Conservation (phyloP, 2,113 vertebrate genomes). For the Embiotoca jacksoni region DNA sequence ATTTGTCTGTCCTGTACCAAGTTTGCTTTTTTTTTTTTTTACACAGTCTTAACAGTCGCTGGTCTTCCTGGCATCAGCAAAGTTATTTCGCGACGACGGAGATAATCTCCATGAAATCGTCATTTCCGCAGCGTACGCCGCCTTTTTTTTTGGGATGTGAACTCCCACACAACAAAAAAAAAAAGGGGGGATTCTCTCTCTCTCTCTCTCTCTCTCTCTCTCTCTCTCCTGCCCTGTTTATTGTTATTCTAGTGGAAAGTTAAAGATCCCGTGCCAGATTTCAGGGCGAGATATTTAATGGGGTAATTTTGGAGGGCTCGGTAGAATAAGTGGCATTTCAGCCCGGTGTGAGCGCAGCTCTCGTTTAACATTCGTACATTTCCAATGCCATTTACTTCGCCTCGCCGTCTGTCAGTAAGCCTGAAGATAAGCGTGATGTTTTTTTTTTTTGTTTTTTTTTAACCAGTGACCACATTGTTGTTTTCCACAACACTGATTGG, state of each 20-base stretch:
- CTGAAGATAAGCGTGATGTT: background rate
- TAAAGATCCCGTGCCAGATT: slow-evolving; percentile 43
- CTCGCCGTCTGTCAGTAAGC: background rate
- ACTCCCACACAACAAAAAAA: slow-evolving; percentile 27
- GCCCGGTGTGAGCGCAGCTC: slow-evolving; percentile 29
- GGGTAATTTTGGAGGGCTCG: slow-evolving; percentile 43
- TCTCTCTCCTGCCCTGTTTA: slow-evolving; percentile 46
- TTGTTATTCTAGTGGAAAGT: slow-evolving; percentile 56
- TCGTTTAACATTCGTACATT: slow-evolving; percentile 1
- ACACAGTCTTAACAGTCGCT: background rate
- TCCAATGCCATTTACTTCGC: background rate
- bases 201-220: no score
- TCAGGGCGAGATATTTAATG: slow-evolving; percentile 47
- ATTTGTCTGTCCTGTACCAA: background rate
- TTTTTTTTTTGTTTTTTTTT: slow-evolving; percentile 1
- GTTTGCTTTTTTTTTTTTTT: background rate
- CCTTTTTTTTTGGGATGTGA: background rate
- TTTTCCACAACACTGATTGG: slow-evolving; percentile 9
- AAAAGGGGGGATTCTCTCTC: slow-evolving; percentile 58
- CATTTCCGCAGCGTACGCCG: background rate
- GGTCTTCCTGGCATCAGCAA: background rate
- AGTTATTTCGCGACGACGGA: background rate
- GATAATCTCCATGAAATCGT: slow-evolving; percentile 2
- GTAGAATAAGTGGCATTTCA: slow-evolving; percentile 49
- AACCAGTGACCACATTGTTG: background rate